Evolutionary conservation across 1,140 invertebrate genomes (phyloP), one percentile per base, ranked within the genome.

Genomic region (Rhizoglyphus robini): DNA sequence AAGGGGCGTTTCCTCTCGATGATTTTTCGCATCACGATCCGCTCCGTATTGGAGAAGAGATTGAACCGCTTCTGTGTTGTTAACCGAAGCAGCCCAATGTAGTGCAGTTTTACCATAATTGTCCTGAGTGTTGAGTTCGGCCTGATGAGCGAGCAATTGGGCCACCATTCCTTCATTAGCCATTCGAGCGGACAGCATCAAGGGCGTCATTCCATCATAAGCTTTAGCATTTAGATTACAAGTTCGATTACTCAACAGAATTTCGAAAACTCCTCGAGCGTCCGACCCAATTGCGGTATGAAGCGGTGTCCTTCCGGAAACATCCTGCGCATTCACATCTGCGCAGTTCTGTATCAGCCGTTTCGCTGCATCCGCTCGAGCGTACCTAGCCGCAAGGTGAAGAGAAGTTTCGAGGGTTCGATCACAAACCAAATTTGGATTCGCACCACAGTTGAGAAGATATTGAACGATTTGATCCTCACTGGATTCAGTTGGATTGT

Each of bases 11-110:
- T 96, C 90, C 72, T 96, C 93, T 82, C 95, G 93, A 68, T 90
- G 86, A 71, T 97, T 89, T 75, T 97, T 93, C 0, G 92, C 92
- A 75, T 98, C 94, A 66, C 89, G 83, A 73, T 97, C 97, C 0
- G 92, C 93, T 4, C 90, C 89, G 70, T 95, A 88, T 34, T 86
- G 82, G 2, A 97, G 75, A 1, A 98, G 76, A n/a, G 90, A 86
- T 69, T 90, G 89, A 0, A 96, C 88, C 0, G 92, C 93, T 67
- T 94, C 90, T 0, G 89, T 86, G 70, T 96, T 96, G 71, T 96
- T 96, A 0, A 96, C 92, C 8, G 92, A 88, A 0, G 92, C 88
- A 0, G 92, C 93, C 94, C 94, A 97, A 73, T 97, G 94, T 0
- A 97, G 79, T 0, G 92, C 91, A 0, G 93, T 96, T 75, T 95